These are phyloP conservation scores for Scaptomyza montana DNA, from an alignment of 1,140 invertebrate species.

Conservation along the genomic window DNA sequence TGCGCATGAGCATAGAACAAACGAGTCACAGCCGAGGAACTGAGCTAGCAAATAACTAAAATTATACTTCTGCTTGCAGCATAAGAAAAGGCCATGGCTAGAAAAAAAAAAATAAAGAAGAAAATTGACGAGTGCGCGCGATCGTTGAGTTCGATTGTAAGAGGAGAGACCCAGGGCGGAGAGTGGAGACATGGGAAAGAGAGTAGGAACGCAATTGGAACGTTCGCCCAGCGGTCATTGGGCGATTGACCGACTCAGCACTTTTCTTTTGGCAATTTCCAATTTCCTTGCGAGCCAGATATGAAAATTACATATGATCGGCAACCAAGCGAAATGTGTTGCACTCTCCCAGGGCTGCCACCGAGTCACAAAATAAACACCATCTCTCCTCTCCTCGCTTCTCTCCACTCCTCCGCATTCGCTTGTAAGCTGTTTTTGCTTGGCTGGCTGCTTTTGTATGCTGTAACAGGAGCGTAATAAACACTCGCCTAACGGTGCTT, in stretches of 20 bases:
- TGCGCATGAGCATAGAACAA: slow-evolving; percentile 71
- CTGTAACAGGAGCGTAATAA: slow-evolving; percentile 80
- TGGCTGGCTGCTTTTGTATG: slow-evolving; percentile 67
- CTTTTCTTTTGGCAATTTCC: slow-evolving; percentile 43
- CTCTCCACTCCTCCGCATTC: slow-evolving; percentile 2
- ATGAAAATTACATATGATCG: slow-evolving; percentile 58
- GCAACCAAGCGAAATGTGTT: slow-evolving; percentile 8
- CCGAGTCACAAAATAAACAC: not conserved
- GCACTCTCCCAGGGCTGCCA: slow-evolving; percentile 30
- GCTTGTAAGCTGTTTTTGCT: slow-evolving; percentile 20
- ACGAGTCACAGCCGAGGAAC: slow-evolving; percentile 53
- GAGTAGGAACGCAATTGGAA: slow-evolving; percentile 38
- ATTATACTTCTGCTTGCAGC: slow-evolving; percentile 62
- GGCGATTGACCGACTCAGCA: slow-evolving; percentile 48
- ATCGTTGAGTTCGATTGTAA: slow-evolving; percentile 45
- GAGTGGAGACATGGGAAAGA: not conserved
- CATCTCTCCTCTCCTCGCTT: not conserved
- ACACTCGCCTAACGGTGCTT: slow-evolving; percentile 75
- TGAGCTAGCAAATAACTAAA: slow-evolving; percentile 76
- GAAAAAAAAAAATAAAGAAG: slow-evolving; percentile 12
- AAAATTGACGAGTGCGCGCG: slow-evolving; percentile 47
- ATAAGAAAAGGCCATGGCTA: slow-evolving; percentile 47
- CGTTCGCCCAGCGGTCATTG: slow-evolving; percentile 55
- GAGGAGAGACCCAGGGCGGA: not conserved
- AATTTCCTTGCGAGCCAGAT: slow-evolving; percentile 57